A percentile compares a stretch with the other conserved stretches of the same genome.
Evolutionary conservation across 2,797 vertebrate genomes (phyloP).

Genomic region (Diplodus sargus): DNA sequence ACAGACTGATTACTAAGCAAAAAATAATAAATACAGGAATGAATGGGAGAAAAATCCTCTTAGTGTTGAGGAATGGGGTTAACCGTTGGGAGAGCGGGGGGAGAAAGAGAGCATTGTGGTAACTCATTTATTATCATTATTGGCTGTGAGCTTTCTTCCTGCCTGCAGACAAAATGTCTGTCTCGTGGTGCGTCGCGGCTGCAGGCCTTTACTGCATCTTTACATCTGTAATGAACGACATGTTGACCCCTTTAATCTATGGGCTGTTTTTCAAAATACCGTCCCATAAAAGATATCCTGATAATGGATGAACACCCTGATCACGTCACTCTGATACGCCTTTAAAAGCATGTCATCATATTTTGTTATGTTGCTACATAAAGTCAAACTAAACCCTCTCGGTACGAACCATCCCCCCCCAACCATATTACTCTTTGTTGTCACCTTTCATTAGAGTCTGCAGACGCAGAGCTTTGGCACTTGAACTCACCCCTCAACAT

Average conservation of each 20-base stretch:
- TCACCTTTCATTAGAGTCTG: constrained; percentile 20
- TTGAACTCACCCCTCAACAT: neutral
- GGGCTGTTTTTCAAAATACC: neutral
- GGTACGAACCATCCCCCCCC: neutral
- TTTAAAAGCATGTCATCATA: neutral
- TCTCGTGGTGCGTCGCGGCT: constrained; percentile 18
- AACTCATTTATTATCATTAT: constrained; percentile 33
- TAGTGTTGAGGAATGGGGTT: constrained; percentile 20
- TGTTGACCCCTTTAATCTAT: constrained; percentile 8
- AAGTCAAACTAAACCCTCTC: neutral
- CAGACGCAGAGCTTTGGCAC: neutral
- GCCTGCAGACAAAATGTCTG: neutral
- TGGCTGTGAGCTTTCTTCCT: constrained; percentile 25
- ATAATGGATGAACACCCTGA: neutral
- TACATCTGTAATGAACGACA: neutral
- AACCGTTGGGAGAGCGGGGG: neutral
- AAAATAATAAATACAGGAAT: constrained; percentile 37
- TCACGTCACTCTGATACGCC: neutral
- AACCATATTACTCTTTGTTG: neutral
- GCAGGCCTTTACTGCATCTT: neutral
- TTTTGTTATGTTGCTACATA: neutral
- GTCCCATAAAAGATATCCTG: neutral
- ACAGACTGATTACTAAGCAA: constrained; percentile 49
- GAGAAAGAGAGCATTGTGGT: constrained; percentile 15
- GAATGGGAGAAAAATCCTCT: constrained; percentile 39